Conservation (phyloP, 2,888 invertebrate genomes). For the Sarcophaga rosellei region DNA sequence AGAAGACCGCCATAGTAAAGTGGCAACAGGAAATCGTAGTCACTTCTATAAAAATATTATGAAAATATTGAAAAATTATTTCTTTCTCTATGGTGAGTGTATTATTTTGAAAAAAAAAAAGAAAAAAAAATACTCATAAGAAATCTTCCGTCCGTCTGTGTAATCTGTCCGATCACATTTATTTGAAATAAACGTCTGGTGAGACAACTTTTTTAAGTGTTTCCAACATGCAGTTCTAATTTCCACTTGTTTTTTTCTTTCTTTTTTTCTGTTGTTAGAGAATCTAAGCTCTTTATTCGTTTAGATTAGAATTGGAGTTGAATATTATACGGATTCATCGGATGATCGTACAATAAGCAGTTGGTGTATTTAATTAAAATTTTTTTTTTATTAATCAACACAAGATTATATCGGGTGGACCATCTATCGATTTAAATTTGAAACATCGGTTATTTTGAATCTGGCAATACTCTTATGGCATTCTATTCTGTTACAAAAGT, state of each 20-base stretch:
- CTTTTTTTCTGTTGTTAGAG: neutral
- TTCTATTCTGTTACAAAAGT: no score
- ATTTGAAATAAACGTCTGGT: slow-evolving; percentile 10
- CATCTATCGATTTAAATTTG: no score
- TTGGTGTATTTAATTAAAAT: no score
- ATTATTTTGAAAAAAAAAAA: neutral
- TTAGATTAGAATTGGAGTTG: neutral
- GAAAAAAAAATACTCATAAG: no score
- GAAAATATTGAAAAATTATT: slow-evolving; percentile 27
- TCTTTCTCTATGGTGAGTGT: neutral
- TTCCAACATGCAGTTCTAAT: neutral
- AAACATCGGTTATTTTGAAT: no score
- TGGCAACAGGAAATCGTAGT: slow-evolving; percentile 22
- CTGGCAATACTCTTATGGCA: no score
- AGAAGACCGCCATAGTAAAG: slow-evolving; percentile 35
- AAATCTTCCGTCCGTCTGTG: neutral
- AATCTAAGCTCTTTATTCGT: slow-evolving; percentile 6
- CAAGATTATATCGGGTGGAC: no score
- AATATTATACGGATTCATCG: slow-evolving; percentile 12
- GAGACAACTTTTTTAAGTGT: slow-evolving; percentile 1
- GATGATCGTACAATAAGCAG: neutral
- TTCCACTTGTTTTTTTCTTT: neutral
- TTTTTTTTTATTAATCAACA: no score
- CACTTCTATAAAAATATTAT: slow-evolving; percentile 32
- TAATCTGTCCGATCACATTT: neutral